These are phyloP conservation scores for Acanthoscelides obtectus DNA, from an alignment of 2,888 invertebrate genomes.

Conservation along the genomic window DNA sequence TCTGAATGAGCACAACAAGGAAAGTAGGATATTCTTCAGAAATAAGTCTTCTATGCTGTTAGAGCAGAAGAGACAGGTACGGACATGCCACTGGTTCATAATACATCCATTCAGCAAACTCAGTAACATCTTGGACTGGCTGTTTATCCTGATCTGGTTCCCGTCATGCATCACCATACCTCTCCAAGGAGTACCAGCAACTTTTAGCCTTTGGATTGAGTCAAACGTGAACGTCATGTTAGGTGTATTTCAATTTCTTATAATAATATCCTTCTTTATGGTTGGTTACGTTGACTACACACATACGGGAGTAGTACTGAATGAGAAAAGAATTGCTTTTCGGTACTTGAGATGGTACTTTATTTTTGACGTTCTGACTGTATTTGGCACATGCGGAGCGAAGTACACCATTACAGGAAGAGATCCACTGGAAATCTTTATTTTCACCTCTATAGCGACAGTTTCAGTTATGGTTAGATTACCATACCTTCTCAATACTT, in stretches of 20 bases:
- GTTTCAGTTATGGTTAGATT: background rate
- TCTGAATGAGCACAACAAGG: conserved; percentile 4
- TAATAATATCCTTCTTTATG: conserved; percentile 16
- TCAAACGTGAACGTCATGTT: conserved; percentile 1
- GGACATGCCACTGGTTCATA: conserved; percentile 13
- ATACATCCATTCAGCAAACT: conserved; percentile 29
- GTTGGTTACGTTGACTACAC: conserved; percentile 18
- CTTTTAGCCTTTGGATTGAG: background rate
- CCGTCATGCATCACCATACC: background rate
- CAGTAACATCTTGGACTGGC: conserved; percentile 19
- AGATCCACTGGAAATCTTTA: background rate
- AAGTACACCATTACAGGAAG: background rate
- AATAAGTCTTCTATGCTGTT: conserved; percentile 21
- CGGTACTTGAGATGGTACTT: conserved; percentile 24
- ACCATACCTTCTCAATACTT: background rate
- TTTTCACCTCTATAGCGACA: background rate
- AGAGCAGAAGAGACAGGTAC: conserved; percentile 23
- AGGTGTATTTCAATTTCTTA: background rate
- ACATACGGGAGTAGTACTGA: conserved; percentile 21
- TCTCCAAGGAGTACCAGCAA: background rate
- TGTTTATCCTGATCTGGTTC: background rate
- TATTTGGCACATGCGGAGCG: background rate
- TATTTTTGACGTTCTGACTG: conserved; percentile 17
- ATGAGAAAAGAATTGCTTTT: conserved; percentile 12
- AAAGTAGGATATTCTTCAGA: conserved; percentile 18